Conservation (phyloP, 2,888 invertebrate species). For the Drosophila putrida region DNA sequence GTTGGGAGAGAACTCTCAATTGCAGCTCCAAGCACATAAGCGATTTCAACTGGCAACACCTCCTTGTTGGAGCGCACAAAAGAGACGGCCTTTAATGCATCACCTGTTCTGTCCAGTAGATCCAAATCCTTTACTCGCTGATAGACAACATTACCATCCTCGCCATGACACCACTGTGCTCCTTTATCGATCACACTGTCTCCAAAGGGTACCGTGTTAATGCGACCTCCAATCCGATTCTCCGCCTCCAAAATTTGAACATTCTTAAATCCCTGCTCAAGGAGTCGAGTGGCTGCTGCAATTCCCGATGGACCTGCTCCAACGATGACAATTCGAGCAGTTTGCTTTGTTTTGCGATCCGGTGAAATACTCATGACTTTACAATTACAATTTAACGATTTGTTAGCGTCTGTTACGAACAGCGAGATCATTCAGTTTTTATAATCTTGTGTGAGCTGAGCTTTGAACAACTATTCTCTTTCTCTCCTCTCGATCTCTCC, state of each 20-base stretch:
- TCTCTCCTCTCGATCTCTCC: constrained; percentile 3
- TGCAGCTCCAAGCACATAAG: constrained; percentile 53
- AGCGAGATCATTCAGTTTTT: constrained; percentile 11
- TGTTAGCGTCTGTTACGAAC: constrained; percentile 23
- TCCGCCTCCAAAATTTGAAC: constrained; percentile 88
- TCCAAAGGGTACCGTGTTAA: constrained; percentile 86
- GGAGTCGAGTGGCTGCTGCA: constrained; percentile 84
- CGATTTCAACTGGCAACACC: constrained; percentile 78
- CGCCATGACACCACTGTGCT: constrained; percentile 91
- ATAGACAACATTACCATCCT: constrained; percentile 88
- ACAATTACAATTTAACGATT: constrained; percentile 6
- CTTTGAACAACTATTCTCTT: background rate
- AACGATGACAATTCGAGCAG: constrained; percentile 82
- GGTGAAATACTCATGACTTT: constrained; percentile 25
- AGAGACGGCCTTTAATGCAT: constrained; percentile 62
- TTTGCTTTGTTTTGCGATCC: constrained; percentile 51
- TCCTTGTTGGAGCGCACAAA: constrained; percentile 84
- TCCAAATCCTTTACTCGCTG: constrained; percentile 85
- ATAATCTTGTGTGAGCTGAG: constrained; percentile 12
- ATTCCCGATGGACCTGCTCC: constrained; percentile 85
- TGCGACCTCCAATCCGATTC: constrained; percentile 88
- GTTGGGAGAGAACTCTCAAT: constrained; percentile 36
- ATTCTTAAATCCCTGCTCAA: constrained; percentile 84
- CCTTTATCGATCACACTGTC: constrained; percentile 89
- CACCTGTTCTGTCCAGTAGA: constrained; percentile 72